A percentile compares a stretch with the other conserved stretches of the same genome.
phyloP scores from a whole-genome alignment of 53 echinoderm and acorn worm genomes.

The Holothuria leucospilota region DNA sequence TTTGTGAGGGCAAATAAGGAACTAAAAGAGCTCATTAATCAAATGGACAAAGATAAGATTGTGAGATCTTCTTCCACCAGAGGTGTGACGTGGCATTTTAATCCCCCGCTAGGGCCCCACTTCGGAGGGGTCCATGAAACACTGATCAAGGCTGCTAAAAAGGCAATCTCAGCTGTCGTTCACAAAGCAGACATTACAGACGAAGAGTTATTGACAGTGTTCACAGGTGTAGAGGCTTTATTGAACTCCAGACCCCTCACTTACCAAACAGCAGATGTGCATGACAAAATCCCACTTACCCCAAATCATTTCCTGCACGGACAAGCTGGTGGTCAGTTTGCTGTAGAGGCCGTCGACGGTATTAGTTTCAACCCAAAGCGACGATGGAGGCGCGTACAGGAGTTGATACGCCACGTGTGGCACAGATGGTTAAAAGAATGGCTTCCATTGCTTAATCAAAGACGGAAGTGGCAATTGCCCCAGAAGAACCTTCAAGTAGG shows the following conservation, averaged over 20 bases:
- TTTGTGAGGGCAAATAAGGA: not conserved
- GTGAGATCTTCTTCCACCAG: not conserved
- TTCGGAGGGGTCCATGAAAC: too few species aligned
- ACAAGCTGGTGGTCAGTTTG: slow-evolving; percentile 50
- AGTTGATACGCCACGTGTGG: not conserved
- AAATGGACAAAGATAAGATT: not conserved
- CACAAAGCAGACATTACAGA: too few species aligned
- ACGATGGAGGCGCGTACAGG: slow-evolving; percentile 11
- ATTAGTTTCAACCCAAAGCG: not conserved
- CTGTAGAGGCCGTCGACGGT: slow-evolving; percentile 18
- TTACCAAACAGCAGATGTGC: slow-evolving; percentile 30
- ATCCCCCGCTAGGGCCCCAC: too few species aligned
- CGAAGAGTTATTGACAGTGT: not conserved
- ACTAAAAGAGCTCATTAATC: not conserved
- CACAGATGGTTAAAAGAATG: not conserved
- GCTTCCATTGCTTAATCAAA: not conserved
- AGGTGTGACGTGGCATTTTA: slow-evolving; percentile 24
- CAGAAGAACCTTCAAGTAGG: too few species aligned
- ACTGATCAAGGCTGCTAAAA: too few species aligned
- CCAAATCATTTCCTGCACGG: slow-evolving; percentile 22
- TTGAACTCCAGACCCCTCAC: slow-evolving; percentile 31
- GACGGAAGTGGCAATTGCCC: too few species aligned
- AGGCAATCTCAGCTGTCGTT: not conserved
- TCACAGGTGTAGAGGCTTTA: slow-evolving; percentile 14
- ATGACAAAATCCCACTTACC: not conserved